These are phyloP conservation scores for Calephelis virginiensis DNA, from an alignment of 1,140 invertebrate species.

Conservation along the genomic window DNA sequence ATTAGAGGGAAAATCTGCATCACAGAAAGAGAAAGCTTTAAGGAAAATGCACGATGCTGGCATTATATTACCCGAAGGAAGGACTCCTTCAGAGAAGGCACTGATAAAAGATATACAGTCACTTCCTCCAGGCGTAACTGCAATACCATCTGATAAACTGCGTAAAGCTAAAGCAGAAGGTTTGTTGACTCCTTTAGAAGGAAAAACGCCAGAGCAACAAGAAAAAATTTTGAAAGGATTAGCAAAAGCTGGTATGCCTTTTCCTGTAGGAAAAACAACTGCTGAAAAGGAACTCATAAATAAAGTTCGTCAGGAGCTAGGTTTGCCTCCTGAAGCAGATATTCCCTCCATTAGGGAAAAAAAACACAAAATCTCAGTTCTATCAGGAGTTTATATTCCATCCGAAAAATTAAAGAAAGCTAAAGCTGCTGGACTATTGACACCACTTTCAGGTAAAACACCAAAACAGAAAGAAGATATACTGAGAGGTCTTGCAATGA, in stretches of 20 bases:
- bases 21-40: conserved; percentile 44
- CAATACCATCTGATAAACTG: conserved; percentile 5
- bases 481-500: conserved; percentile 36
- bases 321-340: conserved; percentile 35
- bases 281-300: conserved; percentile 16
- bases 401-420: conserved; percentile 27
- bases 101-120: conserved; percentile 28
- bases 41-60: conserved; percentile 26
- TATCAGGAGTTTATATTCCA: conserved; percentile 12
- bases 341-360: conserved; percentile 27
- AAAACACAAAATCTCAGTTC: conserved; percentile 18
- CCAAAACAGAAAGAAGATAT: conserved; percentile 41
- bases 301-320: conserved; percentile 32
- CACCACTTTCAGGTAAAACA: conserved; percentile 37
- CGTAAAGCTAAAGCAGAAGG: conserved; percentile 22
- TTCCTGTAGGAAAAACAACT: conserved; percentile 27
- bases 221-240: conserved; percentile 25
- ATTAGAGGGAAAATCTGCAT: conserved; percentile 17
- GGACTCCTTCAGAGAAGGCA: conserved; percentile 36
- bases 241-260: conserved; percentile 27
- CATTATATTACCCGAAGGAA: conserved; percentile 36
- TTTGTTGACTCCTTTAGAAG: conserved; percentile 24
- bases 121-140: conserved; percentile 22
- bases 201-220: conserved; percentile 22
- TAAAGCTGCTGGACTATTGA: conserved; percentile 33